Percentiles rank a stretch among this genome's conserved stretches.
Conservation (phyloP, 2,888 invertebrate genomes). For the Lithophane ornitopus region DNA sequence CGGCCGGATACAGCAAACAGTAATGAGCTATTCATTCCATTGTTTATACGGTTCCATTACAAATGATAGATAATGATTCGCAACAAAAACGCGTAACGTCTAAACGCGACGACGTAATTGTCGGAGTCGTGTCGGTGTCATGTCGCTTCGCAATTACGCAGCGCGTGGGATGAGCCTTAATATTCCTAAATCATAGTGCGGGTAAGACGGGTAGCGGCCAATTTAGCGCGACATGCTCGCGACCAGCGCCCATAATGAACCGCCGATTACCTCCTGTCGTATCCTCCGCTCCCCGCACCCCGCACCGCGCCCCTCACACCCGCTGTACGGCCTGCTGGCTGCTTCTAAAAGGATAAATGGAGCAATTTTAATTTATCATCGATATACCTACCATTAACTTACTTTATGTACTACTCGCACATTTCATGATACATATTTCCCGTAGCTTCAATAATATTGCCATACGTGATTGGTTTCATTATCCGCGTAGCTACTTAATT, state of each 20-base stretch:
- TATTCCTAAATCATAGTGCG: conserved; percentile 78
- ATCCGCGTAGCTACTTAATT: conserved; percentile 2
- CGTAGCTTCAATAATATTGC: neutral
- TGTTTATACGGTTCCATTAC: conserved; percentile 56
- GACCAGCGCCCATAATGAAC: conserved; percentile 64
- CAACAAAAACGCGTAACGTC: conserved; percentile 57
- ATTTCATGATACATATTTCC: neutral
- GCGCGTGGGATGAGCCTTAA: conserved; percentile 71
- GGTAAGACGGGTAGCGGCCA: conserved; percentile 75
- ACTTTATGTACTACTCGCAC: neutral
- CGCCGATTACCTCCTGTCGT: conserved; percentile 63
- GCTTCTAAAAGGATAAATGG: conserved; percentile 46
- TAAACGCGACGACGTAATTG: conserved; percentile 43
- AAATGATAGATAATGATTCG: conserved; percentile 61
- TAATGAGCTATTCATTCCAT: conserved; percentile 67
- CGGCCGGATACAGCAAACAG: conserved; percentile 53
- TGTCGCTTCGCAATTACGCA: conserved; percentile 65
- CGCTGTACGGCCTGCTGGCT: conserved; percentile 1
- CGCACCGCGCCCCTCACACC: neutral
- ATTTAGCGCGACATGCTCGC: conserved; percentile 72
- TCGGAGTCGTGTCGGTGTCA: conserved; percentile 48
- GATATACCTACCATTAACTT: conserved; percentile 16
- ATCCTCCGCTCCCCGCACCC: conserved; percentile 12
- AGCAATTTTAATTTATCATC: conserved; percentile 53
- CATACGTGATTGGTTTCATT: conserved; percentile 17